A percentile compares a stretch with the other conserved stretches of the same genome.
Evolutionary conservation across 2,113 vertebrate genomes (phyloP).

Genomic region (Calyptomena viridis): DNA sequence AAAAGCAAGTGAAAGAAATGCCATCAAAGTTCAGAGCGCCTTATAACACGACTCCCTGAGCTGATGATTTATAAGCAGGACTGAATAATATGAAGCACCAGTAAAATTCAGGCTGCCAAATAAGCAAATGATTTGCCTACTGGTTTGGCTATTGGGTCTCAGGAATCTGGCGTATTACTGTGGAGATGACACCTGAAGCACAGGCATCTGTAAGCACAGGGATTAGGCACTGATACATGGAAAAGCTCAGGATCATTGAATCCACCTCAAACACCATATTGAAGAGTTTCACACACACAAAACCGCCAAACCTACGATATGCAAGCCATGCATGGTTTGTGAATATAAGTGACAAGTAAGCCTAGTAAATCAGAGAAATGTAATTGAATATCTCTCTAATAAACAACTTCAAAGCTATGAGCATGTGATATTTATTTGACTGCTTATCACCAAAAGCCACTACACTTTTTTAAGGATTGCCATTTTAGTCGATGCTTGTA

Average conservation of each 20-base stretch:
- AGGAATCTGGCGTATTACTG: background rate
- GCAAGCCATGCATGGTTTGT: background rate
- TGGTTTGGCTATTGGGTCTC: background rate
- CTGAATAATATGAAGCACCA: background rate
- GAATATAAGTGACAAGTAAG: background rate
- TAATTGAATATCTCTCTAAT: background rate
- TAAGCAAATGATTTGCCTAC: background rate
- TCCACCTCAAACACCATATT: background rate
- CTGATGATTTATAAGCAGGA: background rate
- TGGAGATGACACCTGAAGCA: no score
- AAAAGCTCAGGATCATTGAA: background rate
- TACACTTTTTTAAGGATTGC: background rate
- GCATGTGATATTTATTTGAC: background rate
- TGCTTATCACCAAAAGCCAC: background rate
- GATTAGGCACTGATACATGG: accelerated
- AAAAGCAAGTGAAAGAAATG: background rate
- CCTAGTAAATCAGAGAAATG: background rate
- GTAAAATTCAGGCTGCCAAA: background rate
- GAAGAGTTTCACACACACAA: background rate
- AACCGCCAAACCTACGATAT: background rate
- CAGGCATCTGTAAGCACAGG: background rate
- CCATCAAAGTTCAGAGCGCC: background rate
- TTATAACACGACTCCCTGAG: background rate
- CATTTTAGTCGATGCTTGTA: background rate
- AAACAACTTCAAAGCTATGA: background rate